Evolutionary conservation across 2,797 vertebrate genomes (phyloP).

Genomic region (Onychomys torridus): DNA sequence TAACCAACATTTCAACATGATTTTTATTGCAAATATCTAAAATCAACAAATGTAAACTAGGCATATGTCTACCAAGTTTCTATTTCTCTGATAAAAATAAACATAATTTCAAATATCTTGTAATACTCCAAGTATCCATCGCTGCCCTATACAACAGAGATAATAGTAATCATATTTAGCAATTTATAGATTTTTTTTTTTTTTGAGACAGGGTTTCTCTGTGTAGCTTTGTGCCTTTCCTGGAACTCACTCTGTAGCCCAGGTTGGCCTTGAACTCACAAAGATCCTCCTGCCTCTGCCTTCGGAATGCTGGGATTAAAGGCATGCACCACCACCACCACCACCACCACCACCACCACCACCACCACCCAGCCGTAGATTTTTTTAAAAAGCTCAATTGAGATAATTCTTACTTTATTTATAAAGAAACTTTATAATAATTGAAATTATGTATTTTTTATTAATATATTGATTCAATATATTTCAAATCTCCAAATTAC

Average conservation of each 20-base stretch:
- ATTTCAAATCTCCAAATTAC: background rate
- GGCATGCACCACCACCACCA: no score
- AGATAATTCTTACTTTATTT: background rate
- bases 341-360: no score
- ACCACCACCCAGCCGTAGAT: no score
- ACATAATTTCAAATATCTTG: background rate
- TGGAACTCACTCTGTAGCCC: no score
- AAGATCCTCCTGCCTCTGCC: no score
- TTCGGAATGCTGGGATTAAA: no score
- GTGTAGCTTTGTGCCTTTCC: no score
- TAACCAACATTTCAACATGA: background rate
- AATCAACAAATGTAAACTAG: background rate
- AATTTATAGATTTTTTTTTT: background rate
- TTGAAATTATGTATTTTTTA: background rate
- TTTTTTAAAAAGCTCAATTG: background rate
- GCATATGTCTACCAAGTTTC: background rate
- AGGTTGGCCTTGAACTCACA: no score
- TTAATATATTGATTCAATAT: background rate
- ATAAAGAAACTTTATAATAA: background rate
- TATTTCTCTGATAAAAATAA: background rate
- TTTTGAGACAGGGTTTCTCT: no score
- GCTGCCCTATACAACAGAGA: background rate
- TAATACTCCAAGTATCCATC: background rate
- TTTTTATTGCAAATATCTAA: background rate
- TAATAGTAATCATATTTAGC: background rate